phyloP scores from a whole-genome alignment of 2,797 vertebrate genomes.

The Gadopsis bispinosus region DNA sequence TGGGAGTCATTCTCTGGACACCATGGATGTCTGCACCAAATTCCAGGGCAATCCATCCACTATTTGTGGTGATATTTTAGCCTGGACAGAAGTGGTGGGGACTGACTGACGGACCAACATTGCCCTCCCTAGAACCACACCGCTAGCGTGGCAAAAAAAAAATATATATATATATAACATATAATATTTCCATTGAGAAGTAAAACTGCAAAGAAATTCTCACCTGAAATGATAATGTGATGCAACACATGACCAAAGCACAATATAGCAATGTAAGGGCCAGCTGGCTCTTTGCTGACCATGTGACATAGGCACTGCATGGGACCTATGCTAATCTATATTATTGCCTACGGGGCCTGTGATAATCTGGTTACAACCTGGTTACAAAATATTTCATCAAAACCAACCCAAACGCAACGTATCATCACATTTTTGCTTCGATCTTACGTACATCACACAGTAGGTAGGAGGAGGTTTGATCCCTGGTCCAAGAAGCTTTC shows the following conservation, averaged over 20 bases:
- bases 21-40: not conserved
- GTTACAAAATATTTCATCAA: conserved; percentile 32
- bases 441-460: conserved; percentile 26
- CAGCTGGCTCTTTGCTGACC: not conserved
- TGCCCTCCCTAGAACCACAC: too few relatives aligned
- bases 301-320: not conserved
- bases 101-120: not conserved
- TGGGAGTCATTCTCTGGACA: not conserved
- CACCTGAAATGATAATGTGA: not conserved
- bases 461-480: conserved; percentile 57
- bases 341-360: not conserved
- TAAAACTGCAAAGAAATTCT: not conserved
- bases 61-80: not conserved
- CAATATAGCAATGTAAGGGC: not conserved
- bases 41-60: not conserved
- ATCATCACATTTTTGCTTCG: conserved; percentile 21
- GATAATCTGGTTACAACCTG: conserved; percentile 8
- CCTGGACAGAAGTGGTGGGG: not conserved
- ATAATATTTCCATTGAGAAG: not conserved
- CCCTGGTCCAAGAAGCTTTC: conserved; percentile 43
- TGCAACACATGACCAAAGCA: not conserved
- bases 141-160: not conserved
- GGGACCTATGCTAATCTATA: not conserved
- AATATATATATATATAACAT: not conserved
- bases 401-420: conserved; percentile 6